Conservation (phyloP, 2,797 vertebrate species). For the Gallinago solitaria region DNA sequence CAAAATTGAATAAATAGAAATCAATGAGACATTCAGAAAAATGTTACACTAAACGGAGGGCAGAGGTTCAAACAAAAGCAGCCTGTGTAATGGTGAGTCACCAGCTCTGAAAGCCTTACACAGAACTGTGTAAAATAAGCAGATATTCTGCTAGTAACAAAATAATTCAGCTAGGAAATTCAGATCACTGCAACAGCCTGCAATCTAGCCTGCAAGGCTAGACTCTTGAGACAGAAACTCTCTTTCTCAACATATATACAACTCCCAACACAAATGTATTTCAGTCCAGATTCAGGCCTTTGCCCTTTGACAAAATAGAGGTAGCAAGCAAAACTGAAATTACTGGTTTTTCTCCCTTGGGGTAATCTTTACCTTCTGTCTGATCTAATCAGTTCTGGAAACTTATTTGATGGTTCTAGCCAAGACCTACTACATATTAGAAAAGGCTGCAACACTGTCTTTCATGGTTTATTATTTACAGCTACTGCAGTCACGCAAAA, state of each 20-base stretch:
- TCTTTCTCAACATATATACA: not conserved
- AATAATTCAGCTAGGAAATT: not conserved
- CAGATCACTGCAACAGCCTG: not conserved
- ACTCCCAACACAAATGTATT: not conserved
- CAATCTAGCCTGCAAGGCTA: not conserved
- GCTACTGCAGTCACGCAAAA: not conserved
- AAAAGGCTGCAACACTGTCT: not conserved
- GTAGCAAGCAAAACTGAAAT: not conserved
- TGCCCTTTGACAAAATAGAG: not conserved
- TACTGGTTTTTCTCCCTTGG: not conserved
- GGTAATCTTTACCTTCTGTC: not conserved
- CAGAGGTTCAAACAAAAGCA: not conserved
- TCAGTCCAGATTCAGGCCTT: not conserved
- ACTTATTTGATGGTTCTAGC: not conserved
- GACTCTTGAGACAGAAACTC: not conserved
- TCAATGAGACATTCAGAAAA: not conserved
- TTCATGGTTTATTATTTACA: not conserved
- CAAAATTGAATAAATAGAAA: not conserved
- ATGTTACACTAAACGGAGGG: not conserved
- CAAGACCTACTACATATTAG: not conserved
- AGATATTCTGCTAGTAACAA: not conserved
- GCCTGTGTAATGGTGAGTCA: not conserved
- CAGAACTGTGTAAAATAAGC: not conserved
- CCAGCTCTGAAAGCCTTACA: not conserved
- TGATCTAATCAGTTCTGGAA: not conserved